phyloP scores from a whole-genome alignment of 2,888 invertebrate genomes.

The Eristalis tenax region DNA sequence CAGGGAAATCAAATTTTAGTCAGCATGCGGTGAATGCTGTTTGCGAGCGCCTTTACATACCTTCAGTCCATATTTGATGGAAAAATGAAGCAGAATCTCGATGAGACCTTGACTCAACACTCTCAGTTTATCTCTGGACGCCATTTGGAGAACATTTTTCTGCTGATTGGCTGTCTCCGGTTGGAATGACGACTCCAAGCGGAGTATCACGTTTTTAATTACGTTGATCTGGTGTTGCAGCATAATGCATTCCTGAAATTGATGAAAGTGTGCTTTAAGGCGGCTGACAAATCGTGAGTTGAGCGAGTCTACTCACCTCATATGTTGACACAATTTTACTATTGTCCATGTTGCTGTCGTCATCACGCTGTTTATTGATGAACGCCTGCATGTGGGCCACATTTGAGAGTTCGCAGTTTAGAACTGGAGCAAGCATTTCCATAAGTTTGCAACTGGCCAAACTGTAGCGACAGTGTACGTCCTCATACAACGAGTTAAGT shows the following conservation, averaged over 20 bases:
- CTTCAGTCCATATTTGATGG: slow-evolving; percentile 84
- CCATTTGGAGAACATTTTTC: slow-evolving; percentile 83
- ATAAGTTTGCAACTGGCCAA: slow-evolving; percentile 92
- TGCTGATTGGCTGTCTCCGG: slow-evolving; percentile 78
- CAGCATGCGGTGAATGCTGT: slow-evolving; percentile 74
- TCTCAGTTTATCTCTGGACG: slow-evolving; percentile 91
- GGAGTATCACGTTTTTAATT: slow-evolving; percentile 88
- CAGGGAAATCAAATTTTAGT: slow-evolving; percentile 1
- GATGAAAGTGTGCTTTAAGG: background rate
- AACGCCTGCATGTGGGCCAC: slow-evolving; percentile 92
- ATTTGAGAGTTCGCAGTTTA: slow-evolving; percentile 90
- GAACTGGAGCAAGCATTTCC: slow-evolving; percentile 88
- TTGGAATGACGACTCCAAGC: slow-evolving; percentile 85
- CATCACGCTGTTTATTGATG: slow-evolving; percentile 86
- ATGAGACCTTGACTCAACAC: slow-evolving; percentile 91
- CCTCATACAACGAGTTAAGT: slow-evolving; percentile 88
- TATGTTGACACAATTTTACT: slow-evolving; percentile 82
- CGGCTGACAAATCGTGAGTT: no score
- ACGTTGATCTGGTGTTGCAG: slow-evolving; percentile 95
- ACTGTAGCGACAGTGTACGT: slow-evolving; percentile 90
- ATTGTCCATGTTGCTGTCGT: slow-evolving; percentile 82
- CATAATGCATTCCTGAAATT: slow-evolving; percentile 90
- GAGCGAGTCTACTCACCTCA: slow-evolving; percentile 78
- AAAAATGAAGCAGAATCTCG: slow-evolving; percentile 89
- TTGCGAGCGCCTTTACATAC: slow-evolving; percentile 51